phyloP scores from a whole-genome alignment of 2,797 vertebrate genomes.

The Rallus crepitans region DNA sequence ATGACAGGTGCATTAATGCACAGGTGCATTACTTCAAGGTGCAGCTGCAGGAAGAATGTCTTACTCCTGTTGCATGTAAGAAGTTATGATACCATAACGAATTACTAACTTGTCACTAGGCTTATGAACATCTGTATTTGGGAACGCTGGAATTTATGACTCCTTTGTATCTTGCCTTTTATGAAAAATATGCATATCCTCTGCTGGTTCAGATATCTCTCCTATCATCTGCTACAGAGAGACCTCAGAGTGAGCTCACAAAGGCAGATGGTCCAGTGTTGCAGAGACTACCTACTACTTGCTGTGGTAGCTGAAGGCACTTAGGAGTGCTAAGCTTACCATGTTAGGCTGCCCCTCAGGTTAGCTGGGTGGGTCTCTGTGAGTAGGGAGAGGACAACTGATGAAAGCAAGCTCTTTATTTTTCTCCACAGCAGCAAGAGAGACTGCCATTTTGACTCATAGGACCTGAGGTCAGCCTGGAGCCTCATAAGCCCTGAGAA shows the following conservation, averaged over 20 bases:
- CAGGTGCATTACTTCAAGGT: neutral
- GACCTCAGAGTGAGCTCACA: neutral
- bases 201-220: neutral
- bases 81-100: neutral
- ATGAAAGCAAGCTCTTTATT: slow-evolving; percentile 1
- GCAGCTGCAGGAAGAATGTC: neutral
- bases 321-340: neutral
- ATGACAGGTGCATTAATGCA: neutral
- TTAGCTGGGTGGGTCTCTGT: neutral
- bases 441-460: neutral
- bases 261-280: neutral
- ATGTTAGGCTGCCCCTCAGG: neutral
- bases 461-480: neutral
- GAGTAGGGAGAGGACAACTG: neutral
- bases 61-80: neutral
- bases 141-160: neutral
- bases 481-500: neutral
- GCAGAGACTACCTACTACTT: neutral
- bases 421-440: slow-evolving; percentile 18
- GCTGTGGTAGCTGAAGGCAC: neutral
- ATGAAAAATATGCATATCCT: neutral
- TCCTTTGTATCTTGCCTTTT: neutral
- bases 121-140: neutral
- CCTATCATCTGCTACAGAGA: neutral
- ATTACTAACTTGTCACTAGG: neutral